Conservation (phyloP, 1,140 invertebrate species). For the Phortica variegata region DNA sequence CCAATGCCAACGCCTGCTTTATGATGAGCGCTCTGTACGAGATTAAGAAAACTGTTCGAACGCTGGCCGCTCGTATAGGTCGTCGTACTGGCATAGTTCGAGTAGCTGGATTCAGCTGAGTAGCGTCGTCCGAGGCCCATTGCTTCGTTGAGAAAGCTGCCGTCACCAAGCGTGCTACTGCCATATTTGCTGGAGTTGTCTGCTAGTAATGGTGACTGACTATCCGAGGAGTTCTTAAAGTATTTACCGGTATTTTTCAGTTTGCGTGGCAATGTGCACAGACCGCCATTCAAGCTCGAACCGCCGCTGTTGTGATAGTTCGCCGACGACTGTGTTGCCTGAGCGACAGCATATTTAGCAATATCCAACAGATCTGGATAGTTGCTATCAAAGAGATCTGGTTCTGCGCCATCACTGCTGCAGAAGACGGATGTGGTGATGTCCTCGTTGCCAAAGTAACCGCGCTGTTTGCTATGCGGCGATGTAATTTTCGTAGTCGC, state of each 20-base stretch:
- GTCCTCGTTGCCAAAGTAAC: conserved; percentile 33
- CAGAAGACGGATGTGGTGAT: conserved; percentile 50
- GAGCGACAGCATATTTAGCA: conserved; percentile 60
- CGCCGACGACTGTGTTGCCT: conserved; percentile 36
- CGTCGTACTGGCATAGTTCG: conserved; percentile 41
- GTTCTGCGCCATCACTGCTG: conserved; percentile 59
- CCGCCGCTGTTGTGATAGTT: conserved; percentile 26
- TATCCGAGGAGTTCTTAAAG: conserved; percentile 63
- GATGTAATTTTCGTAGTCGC: conserved; percentile 58
- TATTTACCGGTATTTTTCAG: conserved; percentile 57
- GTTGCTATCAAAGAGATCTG: conserved; percentile 64
- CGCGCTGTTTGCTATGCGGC: conserved; percentile 57
- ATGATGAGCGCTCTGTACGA: conserved; percentile 46
- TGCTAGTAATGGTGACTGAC: conserved; percentile 67
- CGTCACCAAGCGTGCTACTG: conserved; percentile 49
- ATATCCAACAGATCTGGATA: conserved; percentile 70
- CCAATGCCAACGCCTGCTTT: conserved; percentile 17
- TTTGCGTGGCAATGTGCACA: conserved; percentile 66
- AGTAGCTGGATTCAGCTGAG: conserved; percentile 49
- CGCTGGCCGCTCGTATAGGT: conserved; percentile 48
- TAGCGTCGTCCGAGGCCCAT: conserved; percentile 45
- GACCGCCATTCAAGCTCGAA: conserved; percentile 23
- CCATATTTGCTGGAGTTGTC: conserved; percentile 56
- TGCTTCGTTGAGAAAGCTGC: conserved; percentile 48
- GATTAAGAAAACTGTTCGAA: conserved; percentile 51